Percentiles rank a stretch among this genome's conserved stretches.
phyloP scores from a whole-genome alignment of 1,140 invertebrate species.

The Panagrolaimus sp. region DNA sequence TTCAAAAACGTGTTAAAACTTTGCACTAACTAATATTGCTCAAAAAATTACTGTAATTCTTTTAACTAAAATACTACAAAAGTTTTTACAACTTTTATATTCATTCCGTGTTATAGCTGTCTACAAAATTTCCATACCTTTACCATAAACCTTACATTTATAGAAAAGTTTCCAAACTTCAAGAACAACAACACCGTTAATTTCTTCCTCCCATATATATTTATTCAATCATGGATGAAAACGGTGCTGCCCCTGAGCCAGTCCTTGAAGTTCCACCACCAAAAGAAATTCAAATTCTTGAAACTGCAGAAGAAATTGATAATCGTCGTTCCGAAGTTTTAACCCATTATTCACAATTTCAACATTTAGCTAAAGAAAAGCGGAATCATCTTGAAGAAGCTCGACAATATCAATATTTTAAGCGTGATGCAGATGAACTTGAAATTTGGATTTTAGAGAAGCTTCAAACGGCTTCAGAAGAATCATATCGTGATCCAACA shows the following conservation, averaged over 20 bases:
- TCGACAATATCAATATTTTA: slow-evolving; percentile 93
- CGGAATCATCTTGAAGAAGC: slow-evolving; percentile 93
- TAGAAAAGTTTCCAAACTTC: too few species aligned
- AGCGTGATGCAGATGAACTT: slow-evolving; percentile 95
- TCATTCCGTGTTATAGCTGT: too few species aligned
- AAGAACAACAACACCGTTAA: too few species aligned
- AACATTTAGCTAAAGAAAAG: slow-evolving; percentile 82
- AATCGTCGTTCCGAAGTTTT: slow-evolving; percentile 62
- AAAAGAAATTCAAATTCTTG: slow-evolving; percentile 93
- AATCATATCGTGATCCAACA: slow-evolving; percentile 88
- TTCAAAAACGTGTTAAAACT: too few species aligned
- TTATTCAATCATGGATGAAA: slow-evolving; percentile 18
- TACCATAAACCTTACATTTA: too few species aligned
- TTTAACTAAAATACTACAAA: too few species aligned
- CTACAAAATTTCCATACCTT: too few species aligned
- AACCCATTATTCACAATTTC: slow-evolving; percentile 78
- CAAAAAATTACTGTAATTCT: too few species aligned
- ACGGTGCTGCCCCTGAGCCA: slow-evolving; percentile 53
- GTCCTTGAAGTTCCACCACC: slow-evolving; percentile 62
- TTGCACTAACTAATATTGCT: too few species aligned
- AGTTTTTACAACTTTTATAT: too few species aligned
- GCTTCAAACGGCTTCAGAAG: slow-evolving; percentile 92
- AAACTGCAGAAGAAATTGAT: slow-evolving; percentile 93
- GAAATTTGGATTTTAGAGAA: slow-evolving; percentile 99
- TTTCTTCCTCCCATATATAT: too few species aligned